These are phyloP conservation scores for Marronus borbonicus DNA, from an alignment of 2,888 invertebrate genomes.

Conservation along the genomic window DNA sequence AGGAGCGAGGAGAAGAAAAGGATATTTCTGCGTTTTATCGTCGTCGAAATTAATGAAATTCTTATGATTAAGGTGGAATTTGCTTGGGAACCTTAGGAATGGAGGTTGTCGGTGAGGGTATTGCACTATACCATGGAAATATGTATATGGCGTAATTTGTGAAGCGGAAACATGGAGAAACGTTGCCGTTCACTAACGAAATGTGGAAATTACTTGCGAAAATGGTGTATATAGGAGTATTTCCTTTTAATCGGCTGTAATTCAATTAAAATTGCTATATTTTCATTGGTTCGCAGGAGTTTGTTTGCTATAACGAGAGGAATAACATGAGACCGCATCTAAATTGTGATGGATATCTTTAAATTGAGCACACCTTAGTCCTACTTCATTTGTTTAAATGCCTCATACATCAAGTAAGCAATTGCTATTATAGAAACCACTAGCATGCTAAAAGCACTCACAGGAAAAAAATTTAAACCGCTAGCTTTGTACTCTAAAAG, in stretches of 20 bases:
- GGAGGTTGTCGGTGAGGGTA: neutral
- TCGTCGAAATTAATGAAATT: neutral
- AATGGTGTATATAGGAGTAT: too few species aligned
- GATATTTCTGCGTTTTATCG: constrained; percentile 3
- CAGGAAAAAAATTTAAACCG: neutral
- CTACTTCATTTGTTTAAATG: neutral
- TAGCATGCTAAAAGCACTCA: neutral
- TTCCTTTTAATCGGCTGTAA: too few species aligned
- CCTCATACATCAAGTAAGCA: neutral
- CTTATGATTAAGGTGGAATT: neutral
- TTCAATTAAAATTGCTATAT: too few species aligned
- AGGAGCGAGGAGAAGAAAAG: neutral
- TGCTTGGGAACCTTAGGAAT: neutral
- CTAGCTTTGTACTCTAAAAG: neutral
- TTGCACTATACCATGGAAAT: neutral
- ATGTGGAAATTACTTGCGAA: too few species aligned
- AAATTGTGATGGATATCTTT: neutral
- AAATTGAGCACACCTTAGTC: neutral
- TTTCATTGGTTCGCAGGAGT: too few species aligned
- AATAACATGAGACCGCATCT: too few species aligned
- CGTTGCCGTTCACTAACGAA: too few species aligned
- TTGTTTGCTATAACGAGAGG: too few species aligned
- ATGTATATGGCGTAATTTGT: too few species aligned
- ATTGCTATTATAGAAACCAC: neutral
- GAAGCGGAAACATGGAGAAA: too few species aligned